Conservation (phyloP, 2,888 invertebrate species). For the Acronicta alni region DNA sequence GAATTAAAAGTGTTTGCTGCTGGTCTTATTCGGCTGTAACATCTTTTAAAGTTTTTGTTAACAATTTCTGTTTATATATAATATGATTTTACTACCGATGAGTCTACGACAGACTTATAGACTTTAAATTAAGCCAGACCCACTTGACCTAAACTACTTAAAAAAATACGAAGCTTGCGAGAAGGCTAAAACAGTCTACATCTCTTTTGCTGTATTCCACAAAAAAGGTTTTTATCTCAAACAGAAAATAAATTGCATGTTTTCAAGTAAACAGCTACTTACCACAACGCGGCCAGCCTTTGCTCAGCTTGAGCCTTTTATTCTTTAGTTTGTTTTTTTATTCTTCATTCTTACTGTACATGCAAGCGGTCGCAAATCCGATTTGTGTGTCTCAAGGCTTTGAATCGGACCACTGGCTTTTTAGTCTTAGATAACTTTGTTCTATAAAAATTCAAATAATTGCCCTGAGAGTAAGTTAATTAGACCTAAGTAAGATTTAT, state of each 20-base stretch:
- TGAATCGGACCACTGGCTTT: conserved; percentile 53
- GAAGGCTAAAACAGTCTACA: neutral
- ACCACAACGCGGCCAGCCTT: conserved; percentile 56
- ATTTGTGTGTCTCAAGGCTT: conserved; percentile 67
- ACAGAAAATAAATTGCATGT: neutral
- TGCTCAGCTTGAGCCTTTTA: conserved; percentile 61
- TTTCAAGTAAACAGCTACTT: conserved; percentile 42
- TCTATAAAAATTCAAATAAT: conserved; percentile 28
- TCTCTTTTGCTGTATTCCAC: neutral
- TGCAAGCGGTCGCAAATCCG: conserved; percentile 68
- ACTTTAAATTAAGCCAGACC: no score
- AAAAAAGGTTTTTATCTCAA: neutral
- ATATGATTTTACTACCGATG: no score
- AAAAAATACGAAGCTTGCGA: no score
- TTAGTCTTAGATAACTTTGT: conserved; percentile 47
- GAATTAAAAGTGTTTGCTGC: no score
- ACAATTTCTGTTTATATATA: no score
- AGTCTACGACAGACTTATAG: no score
- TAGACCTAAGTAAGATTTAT: conserved; percentile 33
- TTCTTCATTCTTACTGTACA: conserved; percentile 65
- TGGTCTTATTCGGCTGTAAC: no score
- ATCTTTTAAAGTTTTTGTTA: no score
- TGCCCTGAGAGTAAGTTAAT: conserved; percentile 25
- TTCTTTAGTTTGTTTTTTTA: conserved; percentile 63
- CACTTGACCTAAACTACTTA: no score